phyloP scores from a whole-genome alignment of 2,113 vertebrate genomes.

The Bujurquina vittata region DNA sequence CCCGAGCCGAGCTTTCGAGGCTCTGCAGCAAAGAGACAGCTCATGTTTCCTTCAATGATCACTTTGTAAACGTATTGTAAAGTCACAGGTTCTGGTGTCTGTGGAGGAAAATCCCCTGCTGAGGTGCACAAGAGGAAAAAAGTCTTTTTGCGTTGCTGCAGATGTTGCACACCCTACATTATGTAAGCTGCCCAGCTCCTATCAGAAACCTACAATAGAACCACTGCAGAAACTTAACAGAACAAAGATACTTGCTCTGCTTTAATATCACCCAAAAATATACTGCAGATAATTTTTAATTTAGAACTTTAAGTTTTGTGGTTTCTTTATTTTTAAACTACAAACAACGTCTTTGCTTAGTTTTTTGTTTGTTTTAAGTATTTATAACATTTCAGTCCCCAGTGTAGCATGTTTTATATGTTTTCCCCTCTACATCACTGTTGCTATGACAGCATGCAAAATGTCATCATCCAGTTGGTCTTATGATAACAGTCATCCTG shows the following conservation, averaged over 20 bases:
- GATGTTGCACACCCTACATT: background rate
- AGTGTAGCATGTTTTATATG: conserved; percentile 45
- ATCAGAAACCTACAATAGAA: background rate
- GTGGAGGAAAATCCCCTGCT: background rate
- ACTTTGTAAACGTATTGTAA: background rate
- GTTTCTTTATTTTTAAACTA: background rate
- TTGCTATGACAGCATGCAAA: conserved; percentile 49
- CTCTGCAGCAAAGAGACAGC: background rate
- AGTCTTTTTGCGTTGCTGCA: background rate
- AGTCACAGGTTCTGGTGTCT: background rate
- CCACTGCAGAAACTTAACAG: background rate
- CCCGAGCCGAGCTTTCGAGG: background rate
- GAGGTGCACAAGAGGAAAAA: background rate
- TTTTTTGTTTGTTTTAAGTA: background rate
- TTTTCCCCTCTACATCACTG: conserved; percentile 25
- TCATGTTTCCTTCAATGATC: background rate
- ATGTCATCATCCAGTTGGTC: conserved; percentile 1
- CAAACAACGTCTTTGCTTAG: background rate
- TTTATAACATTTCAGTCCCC: conserved; percentile 22
- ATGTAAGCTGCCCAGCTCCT: background rate
- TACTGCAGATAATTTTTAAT: background rate
- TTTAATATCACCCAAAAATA: background rate
- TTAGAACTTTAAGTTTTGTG: background rate
- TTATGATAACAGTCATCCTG: background rate
- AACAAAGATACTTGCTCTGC: background rate